phyloP scores from a whole-genome alignment of 2,797 vertebrate species.

The Morus bassanus region DNA sequence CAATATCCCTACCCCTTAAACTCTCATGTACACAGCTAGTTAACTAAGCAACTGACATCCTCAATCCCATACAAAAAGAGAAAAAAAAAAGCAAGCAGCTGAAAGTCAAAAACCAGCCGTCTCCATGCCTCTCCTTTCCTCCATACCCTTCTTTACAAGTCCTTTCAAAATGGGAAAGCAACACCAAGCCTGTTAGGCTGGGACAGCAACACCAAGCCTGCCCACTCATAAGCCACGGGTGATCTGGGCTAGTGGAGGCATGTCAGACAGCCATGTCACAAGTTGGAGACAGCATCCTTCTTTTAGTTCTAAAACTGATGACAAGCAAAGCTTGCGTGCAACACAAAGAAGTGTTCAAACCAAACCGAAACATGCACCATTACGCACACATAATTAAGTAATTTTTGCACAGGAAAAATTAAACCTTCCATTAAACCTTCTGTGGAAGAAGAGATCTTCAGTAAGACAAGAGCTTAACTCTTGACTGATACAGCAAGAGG shows the following conservation, averaged over 20 bases:
- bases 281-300: not conserved
- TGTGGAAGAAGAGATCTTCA: not conserved
- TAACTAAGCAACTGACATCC: not conserved
- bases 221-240: no score
- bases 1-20: not conserved
- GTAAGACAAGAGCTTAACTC: not conserved
- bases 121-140: not conserved
- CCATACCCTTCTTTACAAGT: not conserved
- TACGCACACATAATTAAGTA: not conserved
- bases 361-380: not conserved
- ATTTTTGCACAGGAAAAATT: not conserved
- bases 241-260: no score
- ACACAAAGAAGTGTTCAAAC: rapidly evolving
- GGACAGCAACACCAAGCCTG: not conserved
- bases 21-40: rapidly evolving
- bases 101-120: not conserved
- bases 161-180: not conserved
- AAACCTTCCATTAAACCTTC: not conserved
- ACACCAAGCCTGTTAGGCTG: not conserved
- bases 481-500: not conserved
- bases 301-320: not conserved
- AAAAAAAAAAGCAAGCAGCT: not conserved
- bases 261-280: not conserved
- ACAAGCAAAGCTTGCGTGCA: not conserved
- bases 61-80: rapidly evolving